Conservation (phyloP, 2,888 invertebrate species). For the Lymantria monacha region DNA sequence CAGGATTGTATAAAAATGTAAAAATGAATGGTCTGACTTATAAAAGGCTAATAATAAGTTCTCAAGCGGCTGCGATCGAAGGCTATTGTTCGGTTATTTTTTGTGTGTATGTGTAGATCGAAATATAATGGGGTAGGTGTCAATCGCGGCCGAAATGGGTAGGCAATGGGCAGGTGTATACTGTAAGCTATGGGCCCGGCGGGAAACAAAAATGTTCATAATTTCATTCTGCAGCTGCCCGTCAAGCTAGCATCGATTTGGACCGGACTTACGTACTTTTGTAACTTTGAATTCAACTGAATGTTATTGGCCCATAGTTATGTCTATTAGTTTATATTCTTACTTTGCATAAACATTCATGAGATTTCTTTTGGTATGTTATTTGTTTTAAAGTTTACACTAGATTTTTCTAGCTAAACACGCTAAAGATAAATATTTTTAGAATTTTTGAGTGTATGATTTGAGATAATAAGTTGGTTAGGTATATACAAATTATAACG, state of each 20-base stretch:
- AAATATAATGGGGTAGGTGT: slow-evolving; percentile 78
- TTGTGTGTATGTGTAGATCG: slow-evolving; percentile 51
- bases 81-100: slow-evolving; percentile 74
- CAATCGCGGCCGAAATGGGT: slow-evolving; percentile 62
- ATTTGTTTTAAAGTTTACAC: no score
- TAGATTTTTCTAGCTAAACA: no score
- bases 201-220: slow-evolving; percentile 78
- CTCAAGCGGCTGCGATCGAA: slow-evolving; percentile 74
- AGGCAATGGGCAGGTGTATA: slow-evolving; percentile 64
- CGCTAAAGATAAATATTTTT: no score
- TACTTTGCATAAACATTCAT: slow-evolving; percentile 38
- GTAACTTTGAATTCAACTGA: slow-evolving; percentile 66
- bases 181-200: slow-evolving; percentile 33
- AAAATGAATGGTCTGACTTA: slow-evolving; percentile 72
- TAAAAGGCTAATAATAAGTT: slow-evolving; percentile 79
- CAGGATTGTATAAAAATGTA: slow-evolving; percentile 78
- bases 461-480: no score
- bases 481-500: no score
- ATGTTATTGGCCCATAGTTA: slow-evolving; percentile 63
- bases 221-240: slow-evolving; percentile 79
- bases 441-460: no score
- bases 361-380: slow-evolving; percentile 3
- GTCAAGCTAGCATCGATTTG: slow-evolving; percentile 71
- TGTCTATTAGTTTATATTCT: slow-evolving; percentile 54
- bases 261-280: slow-evolving; percentile 57